Base-by-base conservation (phyloP, 2,888 invertebrate genomes). In the Erpobdella octoculata region DNA sequence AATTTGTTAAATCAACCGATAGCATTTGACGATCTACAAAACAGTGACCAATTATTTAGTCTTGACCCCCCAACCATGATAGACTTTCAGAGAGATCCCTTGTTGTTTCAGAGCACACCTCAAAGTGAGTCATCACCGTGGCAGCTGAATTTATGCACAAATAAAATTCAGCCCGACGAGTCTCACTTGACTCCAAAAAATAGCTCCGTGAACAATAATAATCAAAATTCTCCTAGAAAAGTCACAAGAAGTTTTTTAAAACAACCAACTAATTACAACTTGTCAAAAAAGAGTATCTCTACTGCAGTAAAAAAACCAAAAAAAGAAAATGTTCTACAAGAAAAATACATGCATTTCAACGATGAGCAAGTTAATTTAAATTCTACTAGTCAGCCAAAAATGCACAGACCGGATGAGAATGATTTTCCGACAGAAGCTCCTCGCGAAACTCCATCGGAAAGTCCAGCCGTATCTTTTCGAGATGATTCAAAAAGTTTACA, bases 181-280 rank as follows among this genome's bases (percentile, higher is more conserved):
- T n/a, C n/a, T n/a, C n/a, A n/a, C n/a, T n/a, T n/a, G n/a, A n/a
- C n/a, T n/a, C 21, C 15, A n/a, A 53, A 12, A 25, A 18, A 9
- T 21, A 53, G 53, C 8, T 28, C 53, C 53, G 53, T 53, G 21
- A 21, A n/a, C 8, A 28, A 53, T n/a, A 6, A n/a, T 1, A n/a
- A 18, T 28, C 8, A 1, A n/a, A 53, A 53, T 28, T 53, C 53
- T 8, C 53, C 53, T 8, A 53, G 53, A 53, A 53, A 53, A 53
- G 21, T 28, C 8, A 53, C 21, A 53, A 53, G 28, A 53, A 53
- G 53, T 15, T 53, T 18, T n/a, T 28, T 53, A 18, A 53, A 28
- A n/a, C 53, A 21, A n/a, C 53, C 53, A n/a, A 53, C 53, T 28
- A n/a, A 53, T 53, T 53, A 53, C 53, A 53, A 53, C 53, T 53